Evolutionary conservation across 2,113 vertebrate species (phyloP), one percentile per base, ranked within the genome.

Genomic region (Syngnathoides biaculeatus): DNA sequence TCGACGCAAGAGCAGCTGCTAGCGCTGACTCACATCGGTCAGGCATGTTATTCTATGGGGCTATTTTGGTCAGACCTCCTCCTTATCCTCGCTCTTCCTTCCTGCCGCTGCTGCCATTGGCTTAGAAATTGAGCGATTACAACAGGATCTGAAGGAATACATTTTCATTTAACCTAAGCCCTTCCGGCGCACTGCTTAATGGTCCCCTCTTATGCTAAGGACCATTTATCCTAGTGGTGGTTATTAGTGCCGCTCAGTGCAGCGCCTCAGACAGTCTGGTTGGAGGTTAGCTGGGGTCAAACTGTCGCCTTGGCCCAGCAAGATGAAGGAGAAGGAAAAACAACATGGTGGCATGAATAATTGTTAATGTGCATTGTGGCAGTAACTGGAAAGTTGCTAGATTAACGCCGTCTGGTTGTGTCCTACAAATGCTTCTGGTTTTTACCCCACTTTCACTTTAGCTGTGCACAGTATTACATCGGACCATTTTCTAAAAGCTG

Each of bases 111-210:
- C 70, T 71, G 75, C 69, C 56, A 75, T 58, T 62, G 68, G 77
- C 74, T 81, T 71, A 69, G 67, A 73, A 69, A 67, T 63, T 73
- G 74, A 87, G 79, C 74, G 78, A 90, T 78, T 79, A 79, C 65
- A 69, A 64, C n/a, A 50, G 0, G 61, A 63, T 78, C 65, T 39
- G 22, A 62, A 82, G 74, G 70, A 72, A 74, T 82, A 67, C 68
- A 70, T 85, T 84, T 73, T 84, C 67, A 71, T 89, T 86, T 76
- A 79, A 82, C 72, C 77, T 26, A 2, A 67, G 65, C 64, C 75
- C 68, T 79, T 69, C n/a, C 35, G 8, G 65, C 48, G 61, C 71
- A 10, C 64, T 30, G 52, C 74, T 64, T 75, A 77, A 83, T 74
- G 69, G 74, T 58, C 64, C 38, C 35, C 42, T 75, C 48, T 67